Conservation (phyloP, 53 echinoderm and acorn worm genomes). For the Stichopus horrens region DNA sequence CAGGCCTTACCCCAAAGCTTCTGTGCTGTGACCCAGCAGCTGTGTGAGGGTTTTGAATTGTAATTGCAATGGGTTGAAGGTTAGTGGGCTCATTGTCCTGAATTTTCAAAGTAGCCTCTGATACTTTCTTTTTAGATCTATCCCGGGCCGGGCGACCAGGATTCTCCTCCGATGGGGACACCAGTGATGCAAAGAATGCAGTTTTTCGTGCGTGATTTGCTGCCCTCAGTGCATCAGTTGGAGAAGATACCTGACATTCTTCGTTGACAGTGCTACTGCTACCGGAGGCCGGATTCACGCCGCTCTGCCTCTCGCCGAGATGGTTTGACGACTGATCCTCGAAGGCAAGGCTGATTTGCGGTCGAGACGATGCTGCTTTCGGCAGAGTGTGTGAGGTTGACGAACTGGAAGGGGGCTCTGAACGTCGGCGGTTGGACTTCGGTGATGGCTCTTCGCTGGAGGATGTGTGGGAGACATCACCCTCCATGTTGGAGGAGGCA, state of each 20-base stretch:
- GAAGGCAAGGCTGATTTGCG: conserved; percentile 48
- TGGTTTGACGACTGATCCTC: conserved; percentile 39
- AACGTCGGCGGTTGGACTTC: conserved; percentile 34
- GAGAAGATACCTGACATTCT: conserved; percentile 55
- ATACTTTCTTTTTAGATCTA: conserved; percentile 34
- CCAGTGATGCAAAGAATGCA: conserved; percentile 67
- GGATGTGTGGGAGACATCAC: conserved; percentile 79
- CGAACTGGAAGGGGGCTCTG: conserved; percentile 8
- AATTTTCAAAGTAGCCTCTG: conserved; percentile 64
- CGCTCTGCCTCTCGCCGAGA: conserved; percentile 63
- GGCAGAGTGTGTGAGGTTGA: conserved; percentile 79
- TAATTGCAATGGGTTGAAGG: conserved; percentile 66
- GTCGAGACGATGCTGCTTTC: conserved; percentile 75
- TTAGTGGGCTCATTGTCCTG: conserved; percentile 47
- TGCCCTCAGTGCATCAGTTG: conserved; percentile 83
- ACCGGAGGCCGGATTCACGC: conserved; percentile 30
- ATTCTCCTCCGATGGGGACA: conserved; percentile 49
- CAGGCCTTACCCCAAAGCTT: background rate
- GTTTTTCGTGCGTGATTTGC: conserved; percentile 60
- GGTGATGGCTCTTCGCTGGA: conserved; percentile 82
- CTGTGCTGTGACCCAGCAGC: background rate
- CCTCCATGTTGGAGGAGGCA: conserved; percentile 67
- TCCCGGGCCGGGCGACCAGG: background rate
- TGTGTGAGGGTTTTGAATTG: conserved; percentile 70
- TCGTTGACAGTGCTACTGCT: background rate